Conservation (phyloP, 2,113 vertebrate genomes). For the Ascaphus truei region DNA sequence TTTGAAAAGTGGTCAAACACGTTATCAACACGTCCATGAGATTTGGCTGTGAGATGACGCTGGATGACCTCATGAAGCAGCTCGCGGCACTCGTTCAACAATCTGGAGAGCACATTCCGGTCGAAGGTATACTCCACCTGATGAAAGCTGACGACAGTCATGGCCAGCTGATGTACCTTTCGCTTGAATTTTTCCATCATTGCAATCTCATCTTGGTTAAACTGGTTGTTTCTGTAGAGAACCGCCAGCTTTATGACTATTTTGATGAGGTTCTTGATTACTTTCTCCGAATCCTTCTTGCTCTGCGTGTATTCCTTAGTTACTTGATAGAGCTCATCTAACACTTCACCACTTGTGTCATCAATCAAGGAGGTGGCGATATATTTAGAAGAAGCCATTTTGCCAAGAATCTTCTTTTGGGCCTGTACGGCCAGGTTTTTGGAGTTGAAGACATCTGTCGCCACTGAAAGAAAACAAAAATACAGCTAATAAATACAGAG, state of each 20-base stretch:
- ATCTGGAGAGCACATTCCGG: conserved; percentile 69
- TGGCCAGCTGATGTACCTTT: conserved; percentile 80
- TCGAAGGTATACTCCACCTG: conserved; percentile 84
- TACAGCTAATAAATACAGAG: neutral
- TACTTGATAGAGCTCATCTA: conserved; percentile 79
- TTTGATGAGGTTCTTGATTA: conserved; percentile 82
- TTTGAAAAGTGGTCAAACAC: conserved; percentile 84
- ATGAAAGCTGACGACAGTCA: conserved; percentile 82
- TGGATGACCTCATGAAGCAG: conserved; percentile 75
- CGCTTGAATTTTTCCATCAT: conserved; percentile 80
- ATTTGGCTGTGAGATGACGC: conserved; percentile 78
- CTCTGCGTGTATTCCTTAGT: conserved; percentile 77
- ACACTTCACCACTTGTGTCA: conserved; percentile 79
- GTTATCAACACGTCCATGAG: conserved; percentile 72
- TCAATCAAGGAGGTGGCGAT: conserved; percentile 77
- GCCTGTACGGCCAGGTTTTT: conserved; percentile 82
- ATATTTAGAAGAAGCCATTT: conserved; percentile 77
- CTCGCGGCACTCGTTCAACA: conserved; percentile 72
- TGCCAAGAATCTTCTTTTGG: conserved; percentile 83
- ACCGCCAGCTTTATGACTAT: conserved; percentile 79
- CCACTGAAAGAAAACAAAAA: conserved; percentile 47
- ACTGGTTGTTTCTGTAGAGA: conserved; percentile 77
- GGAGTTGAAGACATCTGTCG: conserved; percentile 78
- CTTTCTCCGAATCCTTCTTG: conserved; percentile 74
- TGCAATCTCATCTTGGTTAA: conserved; percentile 72